These are phyloP conservation scores for Spermophilus dauricus DNA, from an alignment of 2,113 vertebrate genomes.

Conservation along the genomic window DNA sequence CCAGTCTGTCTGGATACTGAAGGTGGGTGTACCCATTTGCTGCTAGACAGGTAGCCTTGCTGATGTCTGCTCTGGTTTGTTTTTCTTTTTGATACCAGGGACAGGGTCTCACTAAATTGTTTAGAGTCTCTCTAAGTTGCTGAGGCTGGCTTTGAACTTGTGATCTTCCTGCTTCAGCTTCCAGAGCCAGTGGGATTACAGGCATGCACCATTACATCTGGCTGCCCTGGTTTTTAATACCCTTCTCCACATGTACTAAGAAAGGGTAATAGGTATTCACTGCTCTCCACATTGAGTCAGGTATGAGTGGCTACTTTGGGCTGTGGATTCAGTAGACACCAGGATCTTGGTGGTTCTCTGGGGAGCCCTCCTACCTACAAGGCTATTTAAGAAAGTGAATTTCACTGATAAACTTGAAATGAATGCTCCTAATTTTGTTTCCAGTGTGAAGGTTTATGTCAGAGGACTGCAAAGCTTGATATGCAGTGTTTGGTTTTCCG, in stretches of 20 bases:
- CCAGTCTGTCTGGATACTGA: not conserved
- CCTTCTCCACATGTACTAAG: not conserved
- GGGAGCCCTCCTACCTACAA: rapidly evolving
- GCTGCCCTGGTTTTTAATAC: not conserved
- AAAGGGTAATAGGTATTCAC: rapidly evolving
- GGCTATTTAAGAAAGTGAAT: not conserved
- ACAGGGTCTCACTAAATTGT: too few species aligned
- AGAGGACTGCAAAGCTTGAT: not conserved
- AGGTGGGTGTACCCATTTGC: not conserved
- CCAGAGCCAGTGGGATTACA: too few species aligned
- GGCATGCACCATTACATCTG: too few species aligned
- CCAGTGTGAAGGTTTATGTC: not conserved
- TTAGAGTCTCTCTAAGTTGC: too few species aligned
- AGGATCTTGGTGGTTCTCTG: not conserved
- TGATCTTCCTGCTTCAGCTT: too few species aligned
- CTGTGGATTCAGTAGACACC: not conserved
- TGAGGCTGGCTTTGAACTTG: too few species aligned
- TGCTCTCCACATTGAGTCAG: not conserved
- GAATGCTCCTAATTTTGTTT: not conserved
- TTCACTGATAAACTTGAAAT: not conserved
- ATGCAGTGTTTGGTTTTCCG: not conserved
- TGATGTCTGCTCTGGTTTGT: not conserved
- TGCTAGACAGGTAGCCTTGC: not conserved
- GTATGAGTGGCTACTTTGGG: not conserved
- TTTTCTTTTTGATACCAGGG: too few species aligned